Evolutionary conservation across 2,888 invertebrate species (phyloP).

Genomic region (Brachylomia viminalis): DNA sequence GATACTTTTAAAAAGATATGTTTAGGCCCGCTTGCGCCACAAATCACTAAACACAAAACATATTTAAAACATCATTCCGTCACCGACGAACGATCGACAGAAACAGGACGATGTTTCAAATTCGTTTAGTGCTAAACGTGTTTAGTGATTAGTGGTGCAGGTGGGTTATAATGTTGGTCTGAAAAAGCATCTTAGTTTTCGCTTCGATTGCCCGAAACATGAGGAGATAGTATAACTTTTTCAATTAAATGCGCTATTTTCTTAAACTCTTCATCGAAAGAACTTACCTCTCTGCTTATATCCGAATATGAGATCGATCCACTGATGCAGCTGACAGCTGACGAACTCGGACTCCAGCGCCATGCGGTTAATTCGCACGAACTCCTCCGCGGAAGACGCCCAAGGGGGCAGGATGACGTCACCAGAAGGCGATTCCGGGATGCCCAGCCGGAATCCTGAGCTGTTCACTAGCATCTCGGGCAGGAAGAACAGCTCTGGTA

Average conservation of each 20-base stretch:
- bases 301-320: constrained; percentile 99
- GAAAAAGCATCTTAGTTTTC: not conserved
- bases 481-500: constrained; percentile 99
- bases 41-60: too few species aligned
- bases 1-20: not conserved
- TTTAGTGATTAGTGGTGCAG: too few species aligned
- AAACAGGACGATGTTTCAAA: too few species aligned
- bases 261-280: not conserved
- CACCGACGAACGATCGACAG: too few species aligned
- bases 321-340: constrained; percentile 99
- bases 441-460: constrained; percentile 95
- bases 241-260: not conserved
- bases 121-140: too few species aligned
- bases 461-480: constrained; percentile 99
- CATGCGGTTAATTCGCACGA: constrained; percentile 99
- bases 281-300: constrained; percentile 98
- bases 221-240: not conserved
- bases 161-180: not conserved
- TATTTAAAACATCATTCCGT: too few species aligned
- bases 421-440: constrained; percentile 95
- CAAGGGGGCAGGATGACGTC: constrained; percentile 98
- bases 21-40: too few species aligned
- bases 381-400: constrained; percentile 99
- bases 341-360: constrained; percentile 99
- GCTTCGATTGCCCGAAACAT: not conserved